phyloP scores from a whole-genome alignment of 37 sponge, comb jelly and placozoan species.

The Cliona cf. orientalis region DNA sequence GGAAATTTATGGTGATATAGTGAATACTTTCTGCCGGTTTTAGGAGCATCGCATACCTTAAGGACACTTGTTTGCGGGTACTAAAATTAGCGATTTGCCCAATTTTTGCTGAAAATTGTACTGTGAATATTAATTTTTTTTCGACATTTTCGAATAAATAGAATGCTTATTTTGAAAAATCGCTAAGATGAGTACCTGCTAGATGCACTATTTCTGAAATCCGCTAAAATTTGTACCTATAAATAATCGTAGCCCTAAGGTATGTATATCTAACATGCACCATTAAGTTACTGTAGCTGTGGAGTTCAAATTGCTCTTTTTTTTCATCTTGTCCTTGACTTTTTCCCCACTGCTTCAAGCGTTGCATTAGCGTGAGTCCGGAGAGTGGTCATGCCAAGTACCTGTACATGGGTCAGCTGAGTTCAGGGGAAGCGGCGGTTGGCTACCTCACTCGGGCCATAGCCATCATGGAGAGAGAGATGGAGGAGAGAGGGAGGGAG shows the following conservation, averaged over 20 bases:
- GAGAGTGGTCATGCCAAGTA: conserved; percentile 73
- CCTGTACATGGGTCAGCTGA: conserved; percentile 78
- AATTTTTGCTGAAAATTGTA: too few relatives aligned
- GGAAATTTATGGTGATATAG: background rate
- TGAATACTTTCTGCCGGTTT: background rate
- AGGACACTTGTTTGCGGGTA: too few relatives aligned
- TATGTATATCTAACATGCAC: background rate
- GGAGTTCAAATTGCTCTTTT: background rate
- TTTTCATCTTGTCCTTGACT: background rate
- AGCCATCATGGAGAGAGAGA: conserved; percentile 41
- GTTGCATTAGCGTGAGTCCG: conserved; percentile 49
- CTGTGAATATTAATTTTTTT: too few relatives aligned
- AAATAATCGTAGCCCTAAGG: too few relatives aligned
- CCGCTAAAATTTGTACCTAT: too few relatives aligned
- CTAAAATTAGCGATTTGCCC: too few relatives aligned
- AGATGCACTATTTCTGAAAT: too few relatives aligned
- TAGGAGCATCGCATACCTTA: background rate
- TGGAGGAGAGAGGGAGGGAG: background rate
- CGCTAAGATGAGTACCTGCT: too few relatives aligned
- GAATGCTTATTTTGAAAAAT: too few relatives aligned
- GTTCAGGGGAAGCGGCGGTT: conserved; percentile 67
- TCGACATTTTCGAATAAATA: too few relatives aligned
- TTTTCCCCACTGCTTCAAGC: conserved; percentile 23
- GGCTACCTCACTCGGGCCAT: conserved; percentile 59
- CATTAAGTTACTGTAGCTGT: too few relatives aligned